Base-by-base conservation (phyloP, 2,113 vertebrate genomes). In the Phaethornis superciliosus region DNA sequence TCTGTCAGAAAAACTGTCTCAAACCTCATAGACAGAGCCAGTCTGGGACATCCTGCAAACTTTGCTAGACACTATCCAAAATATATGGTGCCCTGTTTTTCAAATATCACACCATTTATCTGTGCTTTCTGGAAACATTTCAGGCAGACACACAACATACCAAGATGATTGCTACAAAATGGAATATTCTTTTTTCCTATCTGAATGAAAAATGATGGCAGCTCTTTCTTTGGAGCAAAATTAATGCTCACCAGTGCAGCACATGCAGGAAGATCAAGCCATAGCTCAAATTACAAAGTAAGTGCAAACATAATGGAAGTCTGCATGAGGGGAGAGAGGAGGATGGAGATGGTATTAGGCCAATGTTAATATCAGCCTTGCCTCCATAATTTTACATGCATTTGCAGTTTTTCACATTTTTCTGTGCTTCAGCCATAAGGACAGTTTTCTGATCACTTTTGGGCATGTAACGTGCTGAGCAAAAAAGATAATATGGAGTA, bases 21-120 rank as follows among this genome's bases (percentile, higher is more conserved):
- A 94, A 92, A 93, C 94, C 81, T 82, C 72, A 94, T 83, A 93
- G 91, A 74, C 82, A 93, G 63, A 96, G 21, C 60, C 67, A 94
- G 87, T 55, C 85, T 91, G 79, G 72, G 86, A 85, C 81, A 88
- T 80, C 88, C 58, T 94, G 86, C 75, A 93, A 91, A 62, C 71
- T 91, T 93, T 94, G 84, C 78, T 95, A 96, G 90, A 93, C 79
- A 75, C 52, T 78, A 35, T 88, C 46, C 69, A 92, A 92, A 97
- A 96, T 96, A 96, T 21, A 90, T 70, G 78, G 78, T 97, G 79
- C 77, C 93, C 78, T 85, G 76, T 55, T 96, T 97, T 94, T 96
- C 81, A 97, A 81, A 75, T 75, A 94, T 88, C 94, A 94, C 93
- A 62, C 77, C n/a, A 92, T 97, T 96, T 95, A 87, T 96, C 90